Percentiles rank a stretch among this genome's conserved stretches.
phyloP scores from a whole-genome alignment of 1,140 invertebrate species.

The Ylistrum balloti region DNA sequence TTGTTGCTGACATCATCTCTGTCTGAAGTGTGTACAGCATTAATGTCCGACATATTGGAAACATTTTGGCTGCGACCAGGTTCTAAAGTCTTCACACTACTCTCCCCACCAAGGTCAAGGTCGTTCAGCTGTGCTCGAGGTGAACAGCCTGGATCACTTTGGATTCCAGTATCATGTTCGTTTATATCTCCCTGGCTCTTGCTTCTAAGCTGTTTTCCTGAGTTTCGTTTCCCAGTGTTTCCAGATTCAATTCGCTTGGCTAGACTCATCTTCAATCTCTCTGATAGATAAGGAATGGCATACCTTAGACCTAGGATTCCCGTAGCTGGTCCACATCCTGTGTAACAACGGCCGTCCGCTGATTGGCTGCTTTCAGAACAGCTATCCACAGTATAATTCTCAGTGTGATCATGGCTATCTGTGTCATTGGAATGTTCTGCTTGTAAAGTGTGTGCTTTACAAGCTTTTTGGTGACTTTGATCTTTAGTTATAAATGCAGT shows the following conservation, averaged over 20 bases:
- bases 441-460: background rate
- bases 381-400: background rate
- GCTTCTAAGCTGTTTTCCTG: background rate
- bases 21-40: background rate
- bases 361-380: slow-evolving; percentile 17
- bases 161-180: background rate
- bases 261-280: slow-evolving; percentile 49
- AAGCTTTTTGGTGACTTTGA: background rate
- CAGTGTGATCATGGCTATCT: background rate
- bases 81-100: background rate
- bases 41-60: background rate
- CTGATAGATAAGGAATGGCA: slow-evolving; percentile 56
- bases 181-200: background rate
- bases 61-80: background rate
- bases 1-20: background rate
- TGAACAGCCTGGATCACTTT: background rate
- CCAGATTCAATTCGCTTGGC: slow-evolving; percentile 44
- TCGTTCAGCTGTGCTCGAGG: background rate
- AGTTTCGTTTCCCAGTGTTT: background rate
- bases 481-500: background rate
- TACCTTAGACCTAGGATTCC: slow-evolving; percentile 46
- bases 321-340: background rate
- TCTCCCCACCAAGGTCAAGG: background rate
- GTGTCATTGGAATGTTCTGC: background rate
- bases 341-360: background rate